These are phyloP conservation scores for Synchiropus splendidus DNA, from an alignment of 2,113 vertebrate genomes.

Conservation along the genomic window DNA sequence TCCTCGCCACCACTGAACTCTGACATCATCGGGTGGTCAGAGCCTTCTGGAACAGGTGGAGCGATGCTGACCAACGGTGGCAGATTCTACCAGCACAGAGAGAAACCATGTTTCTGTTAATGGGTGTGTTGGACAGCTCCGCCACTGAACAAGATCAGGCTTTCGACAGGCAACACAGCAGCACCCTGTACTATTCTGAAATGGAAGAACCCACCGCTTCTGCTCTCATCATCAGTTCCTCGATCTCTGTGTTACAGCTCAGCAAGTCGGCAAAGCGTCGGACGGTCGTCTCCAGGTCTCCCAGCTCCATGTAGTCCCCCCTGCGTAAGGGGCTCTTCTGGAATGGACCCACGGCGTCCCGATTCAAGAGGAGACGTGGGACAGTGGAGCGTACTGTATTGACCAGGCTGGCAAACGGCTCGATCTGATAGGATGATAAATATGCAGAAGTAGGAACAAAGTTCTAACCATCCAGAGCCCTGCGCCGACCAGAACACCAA, in stretches of 20 bases:
- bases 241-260: conserved; percentile 59
- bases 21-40: not conserved
- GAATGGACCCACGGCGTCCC: conserved; percentile 65
- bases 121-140: not conserved
- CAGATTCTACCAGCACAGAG: conserved; percentile 20
- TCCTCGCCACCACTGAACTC: conserved; percentile 40
- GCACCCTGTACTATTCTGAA: not conserved
- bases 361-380: conserved; percentile 68
- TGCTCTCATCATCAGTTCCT: conserved; percentile 59
- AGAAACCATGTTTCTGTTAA: too few species aligned
- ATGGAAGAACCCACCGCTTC: conserved; percentile 24
- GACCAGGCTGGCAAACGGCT: conserved; percentile 70
- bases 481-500: not conserved
- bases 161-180: not conserved
- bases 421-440: conserved; percentile 52
- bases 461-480: not conserved
- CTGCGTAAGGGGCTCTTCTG: conserved; percentile 46
- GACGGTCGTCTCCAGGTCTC: conserved; percentile 59
- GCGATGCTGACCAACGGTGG: conserved; percentile 5
- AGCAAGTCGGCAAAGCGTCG: conserved; percentile 56
- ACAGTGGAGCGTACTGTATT: conserved; percentile 64
- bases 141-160: too few species aligned
- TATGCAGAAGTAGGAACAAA: not conserved
- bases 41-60: not conserved
- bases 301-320: conserved; percentile 64